Conservation (phyloP, 2,113 vertebrate species). For the Mesembrinibis cayennensis region DNA sequence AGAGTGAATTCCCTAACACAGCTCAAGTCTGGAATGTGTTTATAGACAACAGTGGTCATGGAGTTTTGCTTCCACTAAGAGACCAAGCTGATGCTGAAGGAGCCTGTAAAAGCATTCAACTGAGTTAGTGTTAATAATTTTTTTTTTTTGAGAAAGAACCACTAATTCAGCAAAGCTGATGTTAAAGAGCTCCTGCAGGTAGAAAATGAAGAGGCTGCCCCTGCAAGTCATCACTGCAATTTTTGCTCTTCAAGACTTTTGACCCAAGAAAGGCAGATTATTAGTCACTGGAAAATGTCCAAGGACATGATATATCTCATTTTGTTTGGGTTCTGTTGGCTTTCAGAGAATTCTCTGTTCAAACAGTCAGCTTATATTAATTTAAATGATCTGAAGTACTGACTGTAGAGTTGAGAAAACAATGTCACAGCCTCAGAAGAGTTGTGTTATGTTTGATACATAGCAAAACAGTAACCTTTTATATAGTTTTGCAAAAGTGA, state of each 20-base stretch:
- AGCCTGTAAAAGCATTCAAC: not conserved
- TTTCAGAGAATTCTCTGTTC: not conserved
- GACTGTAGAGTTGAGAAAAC: not conserved
- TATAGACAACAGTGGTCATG: not conserved
- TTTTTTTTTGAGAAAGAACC: not conserved
- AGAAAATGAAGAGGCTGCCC: not conserved
- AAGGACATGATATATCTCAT: not conserved
- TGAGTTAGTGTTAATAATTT: not conserved
- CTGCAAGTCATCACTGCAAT: not conserved
- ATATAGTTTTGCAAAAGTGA: not conserved
- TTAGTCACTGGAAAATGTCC: not conserved
- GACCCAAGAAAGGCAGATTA: not conserved
- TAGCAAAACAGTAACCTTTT: not conserved
- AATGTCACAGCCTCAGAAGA: not conserved
- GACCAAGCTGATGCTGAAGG: not conserved
- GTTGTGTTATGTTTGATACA: not conserved
- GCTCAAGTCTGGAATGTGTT: not conserved
- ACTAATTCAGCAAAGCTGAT: not conserved
- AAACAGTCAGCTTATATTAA: not conserved
- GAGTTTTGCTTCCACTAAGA: not conserved
- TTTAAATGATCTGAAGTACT: not conserved
- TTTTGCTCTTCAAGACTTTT: not conserved
- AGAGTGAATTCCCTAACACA: not conserved
- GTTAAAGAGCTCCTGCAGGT: not conserved
- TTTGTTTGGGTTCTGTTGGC: not conserved